A percentile compares a stretch with the other conserved stretches of the same genome.
These are phyloP conservation scores for Perca fluviatilis DNA, from an alignment of 2,113 vertebrate genomes.

Conservation along the genomic window DNA sequence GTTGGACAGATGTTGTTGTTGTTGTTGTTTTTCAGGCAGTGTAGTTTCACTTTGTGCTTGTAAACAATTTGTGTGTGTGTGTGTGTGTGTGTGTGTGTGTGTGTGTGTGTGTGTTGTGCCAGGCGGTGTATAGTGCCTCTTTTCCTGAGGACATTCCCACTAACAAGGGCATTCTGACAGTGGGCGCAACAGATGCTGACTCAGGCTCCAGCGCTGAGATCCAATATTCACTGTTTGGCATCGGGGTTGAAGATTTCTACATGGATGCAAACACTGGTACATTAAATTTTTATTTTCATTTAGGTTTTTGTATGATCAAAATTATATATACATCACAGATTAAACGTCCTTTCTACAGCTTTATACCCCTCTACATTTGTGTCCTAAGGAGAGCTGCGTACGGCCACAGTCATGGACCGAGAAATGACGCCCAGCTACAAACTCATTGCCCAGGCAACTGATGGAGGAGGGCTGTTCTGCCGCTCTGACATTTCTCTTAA, in stretches of 20 bases:
- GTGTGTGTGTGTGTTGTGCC: constrained; percentile 43
- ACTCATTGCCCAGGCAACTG: constrained; percentile 92
- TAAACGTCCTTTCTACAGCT: background rate
- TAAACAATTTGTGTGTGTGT: constrained; percentile 7
- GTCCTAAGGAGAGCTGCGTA: constrained; percentile 91
- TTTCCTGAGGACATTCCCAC: constrained; percentile 93
- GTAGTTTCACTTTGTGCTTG: constrained; percentile 3
- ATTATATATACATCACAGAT: background rate
- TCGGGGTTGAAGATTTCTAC: constrained; percentile 94
- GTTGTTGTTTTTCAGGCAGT: background rate
- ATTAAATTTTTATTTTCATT: background rate
- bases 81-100: constrained; percentile 23
- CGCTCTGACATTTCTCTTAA: constrained; percentile 90
- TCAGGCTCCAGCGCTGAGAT: constrained; percentile 93
- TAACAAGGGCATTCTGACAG: constrained; percentile 91
- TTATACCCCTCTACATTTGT: constrained; percentile 14
- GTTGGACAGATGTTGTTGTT: background rate
- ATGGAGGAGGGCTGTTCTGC: constrained; percentile 95
- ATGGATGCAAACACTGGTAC: constrained; percentile 95
- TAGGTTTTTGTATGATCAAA: background rate
- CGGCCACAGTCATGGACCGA: constrained; percentile 89
- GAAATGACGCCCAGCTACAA: constrained; percentile 90
- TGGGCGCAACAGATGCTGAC: constrained; percentile 91
- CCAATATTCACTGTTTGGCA: constrained; percentile 93
- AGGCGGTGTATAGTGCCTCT: constrained; percentile 90